Evolutionary conservation across 2,113 vertebrate species (phyloP), one percentile per base, ranked within the genome.

Genomic region (Crotalus tigris): DNA sequence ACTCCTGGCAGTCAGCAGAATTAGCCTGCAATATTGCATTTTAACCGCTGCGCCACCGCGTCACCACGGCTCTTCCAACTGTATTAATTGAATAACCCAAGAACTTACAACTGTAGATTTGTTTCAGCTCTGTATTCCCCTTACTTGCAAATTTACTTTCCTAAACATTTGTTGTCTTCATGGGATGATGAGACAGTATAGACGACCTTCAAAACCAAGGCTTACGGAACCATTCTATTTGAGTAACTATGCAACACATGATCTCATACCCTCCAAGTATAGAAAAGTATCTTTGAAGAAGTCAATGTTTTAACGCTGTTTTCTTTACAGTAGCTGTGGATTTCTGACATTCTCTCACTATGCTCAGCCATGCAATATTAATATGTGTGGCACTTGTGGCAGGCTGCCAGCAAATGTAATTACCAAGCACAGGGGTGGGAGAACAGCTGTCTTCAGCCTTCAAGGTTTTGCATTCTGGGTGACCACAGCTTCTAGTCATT

Each of bases 361-460:
- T 49, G 95, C 95, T 93, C 11, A 5, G 90, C 93, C 93, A 57
- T 90, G 0, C 44, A 91, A 92, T 94, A 95, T 55, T 17, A 94
- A 93, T 93, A 95, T 96, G 95, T 93, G 53, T 95, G 87, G 95
- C 94, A 94, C 93, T 95, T 94, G 89, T 89, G 96, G 95, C 96
- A 92, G 87, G 21, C 86, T 96, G 96, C 96, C 96, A 96, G 85
- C 2, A 88, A 95, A 92, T 94, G 91, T 95, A 95, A 95, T 89
- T 89, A 94, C 81, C 24, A 0, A 1, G 61, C 39, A 33, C 88
- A 1, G 61, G 91, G 89, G 90, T 86, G 92, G 55, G 85, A 95
- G 75, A 92, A 92, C 96, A 97, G 96, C 96, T 97, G 97, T 96
- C 92, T 92, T 89, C 33, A 95, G 95, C 91, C 93, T 95, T 96